Percentiles rank a stretch among this genome's conserved stretches.
These are phyloP conservation scores for Stictonetta naevosa DNA, from an alignment of 2,113 vertebrate genomes.

Conservation along the genomic window DNA sequence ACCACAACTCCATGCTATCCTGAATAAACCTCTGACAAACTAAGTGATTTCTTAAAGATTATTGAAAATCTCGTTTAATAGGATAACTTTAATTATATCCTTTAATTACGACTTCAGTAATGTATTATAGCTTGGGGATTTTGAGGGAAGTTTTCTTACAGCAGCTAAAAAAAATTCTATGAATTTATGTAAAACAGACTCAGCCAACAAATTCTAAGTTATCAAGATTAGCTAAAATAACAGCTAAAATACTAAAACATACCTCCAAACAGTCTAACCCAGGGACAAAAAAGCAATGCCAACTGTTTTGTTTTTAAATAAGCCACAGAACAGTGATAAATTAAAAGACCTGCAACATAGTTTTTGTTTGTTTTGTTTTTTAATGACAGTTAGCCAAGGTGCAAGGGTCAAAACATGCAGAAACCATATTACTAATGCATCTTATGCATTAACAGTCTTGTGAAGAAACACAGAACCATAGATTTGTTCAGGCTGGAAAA, in stretches of 20 bases:
- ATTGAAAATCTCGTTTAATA: not conserved
- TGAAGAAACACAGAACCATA: too few relatives aligned
- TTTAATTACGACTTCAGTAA: not conserved
- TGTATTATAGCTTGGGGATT: not conserved
- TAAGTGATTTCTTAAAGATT: not conserved
- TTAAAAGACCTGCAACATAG: not conserved
- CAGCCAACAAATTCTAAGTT: not conserved
- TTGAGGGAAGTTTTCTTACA: not conserved
- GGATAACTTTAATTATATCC: not conserved
- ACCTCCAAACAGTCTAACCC: not conserved
- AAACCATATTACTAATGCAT: not conserved
- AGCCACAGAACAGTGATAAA: not conserved
- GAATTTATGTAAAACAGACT: not conserved
- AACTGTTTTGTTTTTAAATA: not conserved
- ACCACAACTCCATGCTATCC: not conserved
- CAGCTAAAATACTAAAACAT: not conserved
- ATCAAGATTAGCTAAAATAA: not conserved
- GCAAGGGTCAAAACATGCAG: not conserved
- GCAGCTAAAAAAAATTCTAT: not conserved
- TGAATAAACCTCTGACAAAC: not conserved
- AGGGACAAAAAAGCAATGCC: not conserved
- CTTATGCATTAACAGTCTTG: too few relatives aligned
- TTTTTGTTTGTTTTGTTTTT: not conserved
- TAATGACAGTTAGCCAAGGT: not conserved
- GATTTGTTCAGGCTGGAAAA: too few relatives aligned